Evolutionary conservation across 2,797 vertebrate species (phyloP), one percentile per base, ranked within the genome.

Genomic region (Gymnocypris eckloni): DNA sequence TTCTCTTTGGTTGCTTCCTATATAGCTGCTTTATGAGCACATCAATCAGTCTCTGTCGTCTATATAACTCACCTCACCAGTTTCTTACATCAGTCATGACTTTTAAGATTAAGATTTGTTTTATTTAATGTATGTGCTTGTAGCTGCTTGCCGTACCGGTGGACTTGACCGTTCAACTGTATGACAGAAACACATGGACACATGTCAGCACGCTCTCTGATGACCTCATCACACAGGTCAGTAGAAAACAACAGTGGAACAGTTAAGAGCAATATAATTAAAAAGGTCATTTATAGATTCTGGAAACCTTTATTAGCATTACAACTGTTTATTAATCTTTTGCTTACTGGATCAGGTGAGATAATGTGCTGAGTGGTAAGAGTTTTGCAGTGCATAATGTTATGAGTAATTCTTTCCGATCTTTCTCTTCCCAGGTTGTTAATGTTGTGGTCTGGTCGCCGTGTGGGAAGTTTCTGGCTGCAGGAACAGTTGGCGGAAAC

Each of bases 61-160:
- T 61, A 7, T 12, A 64, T 2, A 7, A 3, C 77, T 66, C n/a
- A 0, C 2, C 1, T 64, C 25, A 66, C 15, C 45, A 39, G 9
- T 54, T 28, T 56, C 37, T 72, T 45, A 12, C 13, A 37, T 15
- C 54, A 33, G 39, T 48, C 2, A 3, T 64, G 72, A 50, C 45
- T 22, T 45, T 67, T 52, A 45, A 28, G 22, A 28, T 25, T 7
- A 73, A 22, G 10, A 10, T 80, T 25, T 67, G 16, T 28, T 69
- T 73, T 20, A n/a, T 56, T n/a, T 80, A 50, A 45, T 79, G 48
- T 73, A 0, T 90, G 33, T 89, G 85, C 56, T 28, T 85, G 87
- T 91, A 99, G 98, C 87, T 98, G 50, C 92, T 99, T 89, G 98
- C 98, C 0, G 90, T 99, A 95, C 98, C 98, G 15, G 97, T 98